Conservation (phyloP, 2,888 invertebrate genomes). For the Dasypolia templi region DNA sequence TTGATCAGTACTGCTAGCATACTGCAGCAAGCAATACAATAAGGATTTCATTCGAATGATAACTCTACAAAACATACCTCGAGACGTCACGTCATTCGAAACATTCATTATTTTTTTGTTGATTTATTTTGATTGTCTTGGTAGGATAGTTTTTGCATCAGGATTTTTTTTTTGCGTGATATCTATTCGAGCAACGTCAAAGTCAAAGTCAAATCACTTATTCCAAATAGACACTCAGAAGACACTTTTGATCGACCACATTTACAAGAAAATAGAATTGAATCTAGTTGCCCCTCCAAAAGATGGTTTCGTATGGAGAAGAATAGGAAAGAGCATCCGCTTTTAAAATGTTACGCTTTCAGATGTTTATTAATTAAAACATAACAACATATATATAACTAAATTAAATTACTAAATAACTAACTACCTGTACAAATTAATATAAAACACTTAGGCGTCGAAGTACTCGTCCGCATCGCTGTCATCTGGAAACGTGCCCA, state of each 20-base stretch:
- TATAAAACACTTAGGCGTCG: too few species aligned
- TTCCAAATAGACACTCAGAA: not conserved
- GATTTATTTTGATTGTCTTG: not conserved
- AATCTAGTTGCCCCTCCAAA: not conserved
- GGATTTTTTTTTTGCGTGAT: not conserved
- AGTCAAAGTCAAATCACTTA: not conserved
- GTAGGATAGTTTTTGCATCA: not conserved
- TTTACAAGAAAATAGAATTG: not conserved
- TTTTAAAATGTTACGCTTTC: not conserved
- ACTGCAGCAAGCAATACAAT: not conserved
- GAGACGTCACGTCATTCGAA: not conserved
- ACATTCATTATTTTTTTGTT: not conserved
- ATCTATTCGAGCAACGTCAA: not conserved
- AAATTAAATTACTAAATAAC: too few species aligned
- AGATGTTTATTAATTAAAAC: too few species aligned
- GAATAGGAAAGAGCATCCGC: not conserved
- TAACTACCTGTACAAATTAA: too few species aligned
- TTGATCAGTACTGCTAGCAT: not conserved
- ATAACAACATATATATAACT: too few species aligned
- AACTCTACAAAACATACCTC: not conserved
- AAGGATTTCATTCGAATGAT: not conserved
- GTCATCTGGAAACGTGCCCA: too few species aligned
- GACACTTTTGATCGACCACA: not conserved
- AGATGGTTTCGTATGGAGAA: not conserved
- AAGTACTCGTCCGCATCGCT: too few species aligned